Conservation (phyloP, 2,888 invertebrate species). For the Alcis repandata region DNA sequence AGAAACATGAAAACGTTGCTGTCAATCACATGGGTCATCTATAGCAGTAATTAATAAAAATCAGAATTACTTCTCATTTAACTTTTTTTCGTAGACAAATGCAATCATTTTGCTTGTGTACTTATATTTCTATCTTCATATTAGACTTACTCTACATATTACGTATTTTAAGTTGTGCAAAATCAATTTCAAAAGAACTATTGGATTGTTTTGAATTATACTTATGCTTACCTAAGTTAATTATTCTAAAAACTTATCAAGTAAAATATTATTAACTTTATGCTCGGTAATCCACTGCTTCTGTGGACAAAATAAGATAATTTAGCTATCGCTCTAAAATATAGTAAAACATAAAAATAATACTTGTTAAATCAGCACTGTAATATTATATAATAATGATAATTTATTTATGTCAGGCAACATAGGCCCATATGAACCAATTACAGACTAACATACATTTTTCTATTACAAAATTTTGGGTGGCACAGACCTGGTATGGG, state of each 20-base stretch:
- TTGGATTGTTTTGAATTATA: slow-evolving; percentile 33
- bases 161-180: slow-evolving; percentile 48
- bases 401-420: too few species aligned
- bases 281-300: slow-evolving; percentile 42
- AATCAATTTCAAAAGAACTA: slow-evolving; percentile 40
- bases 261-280: slow-evolving; percentile 30
- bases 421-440: too few species aligned
- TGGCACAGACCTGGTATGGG: too few species aligned
- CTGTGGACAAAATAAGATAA: slow-evolving; percentile 36
- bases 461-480: too few species aligned
- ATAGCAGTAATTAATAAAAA: too few species aligned
- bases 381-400: too few species aligned
- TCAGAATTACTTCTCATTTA: too few species aligned
- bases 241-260: slow-evolving; percentile 35
- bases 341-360: too few species aligned
- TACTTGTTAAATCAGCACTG: too few species aligned
- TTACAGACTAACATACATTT: too few species aligned
- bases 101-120: background rate
- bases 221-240: slow-evolving; percentile 21
- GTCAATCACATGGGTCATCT: too few species aligned
- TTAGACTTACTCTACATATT: background rate
- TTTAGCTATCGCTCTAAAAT: background rate
- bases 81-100: background rate
- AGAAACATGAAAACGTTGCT: too few species aligned
- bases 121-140: background rate